Conservation (phyloP, 1,140 invertebrate species). For the Holcopasites calliopsidis region DNA sequence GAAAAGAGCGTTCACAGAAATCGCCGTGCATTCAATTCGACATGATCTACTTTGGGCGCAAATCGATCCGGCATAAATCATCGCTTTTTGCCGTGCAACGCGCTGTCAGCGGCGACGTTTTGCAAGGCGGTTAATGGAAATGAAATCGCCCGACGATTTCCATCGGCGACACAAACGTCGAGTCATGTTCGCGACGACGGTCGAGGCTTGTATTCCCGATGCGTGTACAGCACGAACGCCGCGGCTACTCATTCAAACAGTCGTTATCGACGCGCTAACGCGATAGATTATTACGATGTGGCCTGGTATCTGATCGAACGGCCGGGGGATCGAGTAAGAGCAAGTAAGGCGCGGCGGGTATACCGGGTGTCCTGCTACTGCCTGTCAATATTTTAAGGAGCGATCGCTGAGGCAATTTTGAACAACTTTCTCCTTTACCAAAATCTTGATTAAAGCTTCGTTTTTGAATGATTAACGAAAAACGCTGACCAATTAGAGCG, state of each 20-base stretch:
- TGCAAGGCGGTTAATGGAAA: conserved; percentile 45
- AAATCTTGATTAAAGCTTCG: no score
- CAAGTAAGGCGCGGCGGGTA: no score
- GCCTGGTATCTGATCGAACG: conserved; percentile 40
- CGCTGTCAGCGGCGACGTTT: conserved; percentile 15
- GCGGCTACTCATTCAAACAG: conserved; percentile 33
- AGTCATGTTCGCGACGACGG: background rate
- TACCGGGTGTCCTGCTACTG: no score
- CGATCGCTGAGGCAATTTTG: no score
- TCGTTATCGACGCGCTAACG: conserved; percentile 39
- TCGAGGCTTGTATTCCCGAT: conserved; percentile 8
- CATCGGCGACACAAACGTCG: conserved; percentile 42
- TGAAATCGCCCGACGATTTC: conserved; percentile 47
- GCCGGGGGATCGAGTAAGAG: background rate
- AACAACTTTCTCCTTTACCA: no score
- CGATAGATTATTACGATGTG: conserved; percentile 51
- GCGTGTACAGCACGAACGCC: conserved; percentile 40
- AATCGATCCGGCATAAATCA: conserved; percentile 6
- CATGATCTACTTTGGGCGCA: no score
- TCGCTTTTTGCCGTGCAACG: conserved; percentile 23
- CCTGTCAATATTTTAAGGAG: no score
- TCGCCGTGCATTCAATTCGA: no score
- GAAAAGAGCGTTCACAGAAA: no score
- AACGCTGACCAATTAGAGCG: no score
- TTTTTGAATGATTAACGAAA: no score